phyloP scores from a whole-genome alignment of 2,797 vertebrate species.

The Enteromius paludinosus region DNA sequence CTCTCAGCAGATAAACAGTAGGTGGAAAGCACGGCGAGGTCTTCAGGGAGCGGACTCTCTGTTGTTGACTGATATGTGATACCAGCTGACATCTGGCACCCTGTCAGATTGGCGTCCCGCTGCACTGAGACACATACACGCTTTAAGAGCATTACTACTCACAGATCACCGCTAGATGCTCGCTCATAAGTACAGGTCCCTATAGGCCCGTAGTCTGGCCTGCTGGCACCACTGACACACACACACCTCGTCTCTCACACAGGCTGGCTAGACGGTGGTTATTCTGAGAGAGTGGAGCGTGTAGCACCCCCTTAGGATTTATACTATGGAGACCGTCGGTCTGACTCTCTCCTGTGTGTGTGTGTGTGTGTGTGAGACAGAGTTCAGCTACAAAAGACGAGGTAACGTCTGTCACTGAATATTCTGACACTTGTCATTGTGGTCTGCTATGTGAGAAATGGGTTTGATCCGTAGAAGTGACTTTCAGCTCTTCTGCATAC shows the following conservation, averaged over 20 bases:
- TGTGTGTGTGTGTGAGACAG: not conserved
- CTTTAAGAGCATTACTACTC: conserved; percentile 28
- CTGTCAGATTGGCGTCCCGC: conserved; percentile 44
- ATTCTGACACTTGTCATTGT: conserved; percentile 48
- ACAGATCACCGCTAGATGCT: conserved; percentile 8
- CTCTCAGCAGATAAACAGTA: conserved; percentile 21
- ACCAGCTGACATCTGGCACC: conserved; percentile 60
- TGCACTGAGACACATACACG: conserved; percentile 39
- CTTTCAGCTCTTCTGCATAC: not conserved
- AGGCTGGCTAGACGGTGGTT: conserved; percentile 49
- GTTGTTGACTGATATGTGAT: conserved; percentile 57
- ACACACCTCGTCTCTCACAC: conserved; percentile 46
- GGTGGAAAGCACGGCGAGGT: conserved; percentile 29
- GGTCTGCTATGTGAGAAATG: conserved; percentile 52
- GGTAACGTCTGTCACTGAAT: conserved; percentile 41
- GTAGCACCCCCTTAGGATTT: conserved; percentile 45
- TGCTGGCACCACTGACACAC: conserved; percentile 28
- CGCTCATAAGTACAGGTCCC: conserved; percentile 32
- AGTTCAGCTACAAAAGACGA: conserved; percentile 35
- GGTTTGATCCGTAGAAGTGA: conserved; percentile 52
- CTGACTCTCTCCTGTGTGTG: conserved; percentile 33
- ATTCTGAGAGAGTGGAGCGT: conserved; percentile 48
- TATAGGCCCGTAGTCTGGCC: conserved; percentile 19
- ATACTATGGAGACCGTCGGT: conserved; percentile 43
- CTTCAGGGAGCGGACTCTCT: conserved; percentile 28